Percentiles rank a stretch among this genome's conserved stretches.
Conservation (phyloP, 2,113 vertebrate species). For the Labeo catla region DNA sequence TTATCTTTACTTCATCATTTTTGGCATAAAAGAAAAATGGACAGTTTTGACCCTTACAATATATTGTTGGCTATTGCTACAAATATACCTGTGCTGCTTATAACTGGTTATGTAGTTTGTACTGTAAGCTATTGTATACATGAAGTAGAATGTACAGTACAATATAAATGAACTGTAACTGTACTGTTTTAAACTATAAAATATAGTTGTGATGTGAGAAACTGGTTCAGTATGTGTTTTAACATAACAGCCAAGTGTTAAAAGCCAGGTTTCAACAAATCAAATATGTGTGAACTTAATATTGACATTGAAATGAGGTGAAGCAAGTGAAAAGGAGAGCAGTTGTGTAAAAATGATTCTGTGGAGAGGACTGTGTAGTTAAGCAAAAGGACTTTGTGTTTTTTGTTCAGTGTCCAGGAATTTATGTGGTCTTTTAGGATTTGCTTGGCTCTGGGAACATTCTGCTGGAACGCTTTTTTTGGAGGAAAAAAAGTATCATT, state of each 20-base stretch:
- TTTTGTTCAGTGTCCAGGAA: conserved; percentile 48
- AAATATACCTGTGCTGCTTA: too few species aligned
- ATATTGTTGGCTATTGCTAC: too few species aligned
- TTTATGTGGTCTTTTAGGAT: conserved; percentile 44
- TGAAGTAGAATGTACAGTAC: background rate
- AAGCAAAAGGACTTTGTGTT: conserved; percentile 16
- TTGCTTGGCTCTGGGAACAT: conserved; percentile 35
- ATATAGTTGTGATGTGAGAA: background rate
- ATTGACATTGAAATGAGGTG: background rate
- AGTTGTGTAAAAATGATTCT: conserved; percentile 3
- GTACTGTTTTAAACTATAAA: background rate
- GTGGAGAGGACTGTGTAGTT: conserved; percentile 16
- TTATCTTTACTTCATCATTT: too few species aligned
- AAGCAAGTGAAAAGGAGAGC: background rate
- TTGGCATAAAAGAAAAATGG: too few species aligned
- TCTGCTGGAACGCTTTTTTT: conserved; percentile 20
- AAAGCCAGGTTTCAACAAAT: background rate
- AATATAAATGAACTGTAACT: background rate
- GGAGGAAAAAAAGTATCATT: background rate
- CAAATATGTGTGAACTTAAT: background rate
- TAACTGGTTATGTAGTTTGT: background rate
- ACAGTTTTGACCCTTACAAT: too few species aligned
- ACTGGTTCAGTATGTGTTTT: background rate
- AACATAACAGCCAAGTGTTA: background rate
- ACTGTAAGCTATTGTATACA: background rate